phyloP scores from a whole-genome alignment of 2,888 invertebrate species.

The Pseudolycoriella hygida region DNA sequence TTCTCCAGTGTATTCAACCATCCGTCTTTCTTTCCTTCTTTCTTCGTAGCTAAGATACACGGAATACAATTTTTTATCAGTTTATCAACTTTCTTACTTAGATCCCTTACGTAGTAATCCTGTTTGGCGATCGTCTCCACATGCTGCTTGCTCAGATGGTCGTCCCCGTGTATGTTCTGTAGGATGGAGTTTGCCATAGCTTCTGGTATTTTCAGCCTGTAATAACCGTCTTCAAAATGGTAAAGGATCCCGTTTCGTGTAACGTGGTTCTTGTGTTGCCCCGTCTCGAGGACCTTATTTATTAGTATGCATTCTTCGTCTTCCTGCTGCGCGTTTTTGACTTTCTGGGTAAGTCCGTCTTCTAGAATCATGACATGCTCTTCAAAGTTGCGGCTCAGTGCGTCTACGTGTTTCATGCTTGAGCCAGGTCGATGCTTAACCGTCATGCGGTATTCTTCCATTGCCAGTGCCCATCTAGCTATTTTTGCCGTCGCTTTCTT shows the following conservation, averaged over 20 bases:
- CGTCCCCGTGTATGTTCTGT: slow-evolving; percentile 17
- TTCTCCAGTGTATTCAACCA: slow-evolving; percentile 18
- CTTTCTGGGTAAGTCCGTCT: too few species aligned
- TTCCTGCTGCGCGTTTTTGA: slow-evolving; percentile 7
- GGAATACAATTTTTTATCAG: slow-evolving; percentile 9
- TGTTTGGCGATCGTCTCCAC: slow-evolving; percentile 14
- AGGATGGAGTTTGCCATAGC: slow-evolving; percentile 21
- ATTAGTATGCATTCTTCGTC: slow-evolving; percentile 10
- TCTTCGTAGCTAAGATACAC: slow-evolving; percentile 11
- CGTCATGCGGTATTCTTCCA: slow-evolving; percentile 17
- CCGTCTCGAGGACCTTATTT: slow-evolving; percentile 9
- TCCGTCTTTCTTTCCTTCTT: slow-evolving; percentile 19
- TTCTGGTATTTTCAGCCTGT: slow-evolving; percentile 18
- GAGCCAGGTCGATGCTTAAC: slow-evolving; percentile 20
- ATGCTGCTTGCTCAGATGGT: slow-evolving; percentile 19
- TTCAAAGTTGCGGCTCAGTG: too few species aligned
- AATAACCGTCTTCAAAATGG: slow-evolving; percentile 8
- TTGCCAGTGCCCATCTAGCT: slow-evolving; percentile 18
- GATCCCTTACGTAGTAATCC: slow-evolving; percentile 15
- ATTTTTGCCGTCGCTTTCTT: slow-evolving; percentile 15
- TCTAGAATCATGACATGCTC: too few species aligned
- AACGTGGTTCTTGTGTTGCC: neutral
- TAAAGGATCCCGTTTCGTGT: slow-evolving; percentile 7
- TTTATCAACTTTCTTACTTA: slow-evolving; percentile 4
- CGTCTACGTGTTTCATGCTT: slow-evolving; percentile 17